Conservation (phyloP, 2,797 vertebrate species). For the Arctocebus calabarensis region DNA sequence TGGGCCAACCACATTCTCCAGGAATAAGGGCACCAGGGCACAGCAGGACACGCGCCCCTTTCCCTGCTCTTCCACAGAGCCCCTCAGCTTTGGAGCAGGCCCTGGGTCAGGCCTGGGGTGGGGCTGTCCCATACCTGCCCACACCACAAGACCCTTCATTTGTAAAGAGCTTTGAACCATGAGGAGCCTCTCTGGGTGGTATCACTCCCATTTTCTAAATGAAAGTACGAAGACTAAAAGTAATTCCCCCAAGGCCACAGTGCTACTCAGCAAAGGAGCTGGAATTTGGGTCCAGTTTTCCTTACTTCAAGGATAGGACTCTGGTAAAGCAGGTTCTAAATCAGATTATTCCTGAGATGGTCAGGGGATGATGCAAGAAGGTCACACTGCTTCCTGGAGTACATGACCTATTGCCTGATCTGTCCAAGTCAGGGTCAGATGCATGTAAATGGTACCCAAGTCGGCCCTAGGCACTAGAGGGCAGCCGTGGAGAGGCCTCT, state of each 20-base stretch:
- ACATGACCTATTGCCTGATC: background rate
- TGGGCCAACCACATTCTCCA: background rate
- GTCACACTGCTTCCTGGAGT: background rate
- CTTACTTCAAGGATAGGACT: background rate
- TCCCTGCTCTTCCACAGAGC: background rate
- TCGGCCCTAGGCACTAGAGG: background rate
- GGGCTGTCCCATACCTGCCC: background rate
- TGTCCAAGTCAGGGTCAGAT: background rate
- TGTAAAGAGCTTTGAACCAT: background rate
- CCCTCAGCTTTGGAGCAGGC: background rate
- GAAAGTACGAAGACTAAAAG: background rate
- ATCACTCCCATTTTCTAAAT: background rate
- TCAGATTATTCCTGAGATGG: background rate
- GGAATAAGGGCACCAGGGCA: background rate
- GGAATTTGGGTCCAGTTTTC: background rate
- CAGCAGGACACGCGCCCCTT: background rate
- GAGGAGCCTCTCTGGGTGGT: fast-evolving
- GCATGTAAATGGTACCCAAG: background rate
- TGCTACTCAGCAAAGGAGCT: background rate
- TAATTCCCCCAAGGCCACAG: background rate
- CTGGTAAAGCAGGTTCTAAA: background rate
- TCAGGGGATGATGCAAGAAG: background rate
- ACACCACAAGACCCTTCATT: fast-evolving
- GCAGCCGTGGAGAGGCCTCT: background rate
- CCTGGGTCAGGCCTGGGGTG: background rate